Percentiles rank a stretch among this genome's conserved stretches.
Conservation (phyloP, 2,888 invertebrate genomes). For the Chrysina gloriosa region DNA sequence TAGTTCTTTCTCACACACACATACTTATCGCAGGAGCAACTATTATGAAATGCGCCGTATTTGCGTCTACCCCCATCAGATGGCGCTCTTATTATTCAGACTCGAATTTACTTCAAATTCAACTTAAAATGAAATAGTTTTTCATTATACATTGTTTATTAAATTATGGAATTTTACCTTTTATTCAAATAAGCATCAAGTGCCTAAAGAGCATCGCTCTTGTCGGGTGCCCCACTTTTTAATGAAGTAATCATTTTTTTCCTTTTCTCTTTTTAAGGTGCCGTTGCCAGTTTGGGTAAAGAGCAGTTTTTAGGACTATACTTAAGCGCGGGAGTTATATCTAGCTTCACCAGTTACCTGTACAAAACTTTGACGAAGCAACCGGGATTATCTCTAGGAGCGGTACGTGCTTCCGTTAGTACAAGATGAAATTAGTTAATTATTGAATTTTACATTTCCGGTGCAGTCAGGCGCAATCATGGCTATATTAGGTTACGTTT, state of each 20-base stretch:
- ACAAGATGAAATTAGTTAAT: not conserved
- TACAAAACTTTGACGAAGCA: conserved; percentile 79
- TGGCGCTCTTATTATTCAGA: no score
- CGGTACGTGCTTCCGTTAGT: conserved; percentile 75
- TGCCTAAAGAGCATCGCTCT: no score
- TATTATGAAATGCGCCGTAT: no score
- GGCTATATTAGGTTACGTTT: conserved; percentile 88
- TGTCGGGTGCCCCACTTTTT: no score
- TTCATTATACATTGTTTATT: no score
- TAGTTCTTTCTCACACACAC: no score
- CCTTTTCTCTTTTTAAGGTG: conserved; percentile 65
- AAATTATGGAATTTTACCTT: no score
- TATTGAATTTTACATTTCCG: conserved; percentile 42
- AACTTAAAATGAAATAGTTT: no score
- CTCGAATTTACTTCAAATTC: no score
- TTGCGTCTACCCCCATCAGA: no score
- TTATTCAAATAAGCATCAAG: no score
- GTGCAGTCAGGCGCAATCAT: conserved; percentile 95
- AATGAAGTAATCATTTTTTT: conserved; percentile 37
- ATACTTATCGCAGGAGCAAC: no score
- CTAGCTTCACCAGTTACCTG: conserved; percentile 86
- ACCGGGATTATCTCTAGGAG: conserved; percentile 88
- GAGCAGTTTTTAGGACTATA: conserved; percentile 95
- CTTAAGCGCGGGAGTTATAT: conserved; percentile 86
- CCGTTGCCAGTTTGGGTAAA: conserved; percentile 81